phyloP scores from a whole-genome alignment of 2,797 vertebrate genomes.

The Phaenicophaeus curvirostris region DNA sequence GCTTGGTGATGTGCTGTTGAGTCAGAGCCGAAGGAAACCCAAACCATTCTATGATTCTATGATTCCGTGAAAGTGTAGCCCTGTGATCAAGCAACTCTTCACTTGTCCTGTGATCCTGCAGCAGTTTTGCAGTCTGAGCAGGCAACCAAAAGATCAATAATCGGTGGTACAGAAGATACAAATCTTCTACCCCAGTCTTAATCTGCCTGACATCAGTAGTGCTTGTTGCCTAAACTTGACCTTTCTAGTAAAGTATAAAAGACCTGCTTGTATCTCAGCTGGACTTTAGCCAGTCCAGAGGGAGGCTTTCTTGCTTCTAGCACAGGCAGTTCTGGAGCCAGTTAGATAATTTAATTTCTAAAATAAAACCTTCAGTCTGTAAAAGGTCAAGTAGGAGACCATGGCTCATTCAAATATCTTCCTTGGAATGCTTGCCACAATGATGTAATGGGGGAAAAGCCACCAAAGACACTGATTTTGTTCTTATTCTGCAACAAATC shows the following conservation, averaged over 20 bases:
- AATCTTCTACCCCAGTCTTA: neutral
- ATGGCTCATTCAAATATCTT: neutral
- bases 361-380: neutral
- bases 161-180: neutral
- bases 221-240: neutral
- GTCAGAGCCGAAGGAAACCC: neutral
- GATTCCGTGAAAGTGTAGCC: neutral
- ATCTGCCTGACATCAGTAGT: neutral
- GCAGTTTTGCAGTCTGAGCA: neutral
- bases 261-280: neutral
- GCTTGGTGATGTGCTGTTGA: neutral
- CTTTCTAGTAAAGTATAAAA: neutral
- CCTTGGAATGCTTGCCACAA: neutral
- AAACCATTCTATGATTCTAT: too few relatives aligned
- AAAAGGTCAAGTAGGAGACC: neutral
- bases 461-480: neutral
- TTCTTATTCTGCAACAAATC: neutral
- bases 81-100: rapidly evolving
- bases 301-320: neutral
- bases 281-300: neutral
- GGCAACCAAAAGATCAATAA: neutral
- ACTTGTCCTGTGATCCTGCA: neutral
- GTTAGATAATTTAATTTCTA: neutral
- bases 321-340: neutral
- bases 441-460: neutral